Percentiles rank a stretch among this genome's conserved stretches.
These are phyloP conservation scores for Pachyramphus minor DNA, from an alignment of 2,113 vertebrate genomes.

Conservation along the genomic window DNA sequence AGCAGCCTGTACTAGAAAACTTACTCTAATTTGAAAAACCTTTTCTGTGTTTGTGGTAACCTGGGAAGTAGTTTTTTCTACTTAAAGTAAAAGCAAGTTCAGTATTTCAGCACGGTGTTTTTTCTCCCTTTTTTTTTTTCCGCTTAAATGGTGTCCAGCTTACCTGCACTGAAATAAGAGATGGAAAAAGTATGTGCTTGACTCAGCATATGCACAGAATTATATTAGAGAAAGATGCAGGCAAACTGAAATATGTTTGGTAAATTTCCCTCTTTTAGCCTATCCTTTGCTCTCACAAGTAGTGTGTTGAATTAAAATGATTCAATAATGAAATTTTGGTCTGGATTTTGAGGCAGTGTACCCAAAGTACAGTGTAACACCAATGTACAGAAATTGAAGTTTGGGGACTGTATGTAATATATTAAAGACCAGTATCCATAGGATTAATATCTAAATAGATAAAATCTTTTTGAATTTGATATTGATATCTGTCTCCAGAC, in stretches of 20 bases:
- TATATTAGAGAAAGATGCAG: not conserved
- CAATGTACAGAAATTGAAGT: not conserved
- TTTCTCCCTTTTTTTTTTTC: not conserved
- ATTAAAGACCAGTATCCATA: not conserved
- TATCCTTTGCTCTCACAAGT: not conserved
- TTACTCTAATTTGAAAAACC: slow-evolving; percentile 14
- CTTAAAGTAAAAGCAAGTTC: slow-evolving; percentile 64
- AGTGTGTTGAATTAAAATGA: not conserved
- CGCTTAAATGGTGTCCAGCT: not conserved
- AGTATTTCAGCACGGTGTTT: slow-evolving; percentile 36
- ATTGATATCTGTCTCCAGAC: not conserved
- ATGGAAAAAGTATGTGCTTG: not conserved
- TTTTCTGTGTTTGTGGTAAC: slow-evolving; percentile 43
- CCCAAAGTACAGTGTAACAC: accelerated
- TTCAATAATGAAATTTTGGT: not conserved
- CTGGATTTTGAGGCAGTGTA: not conserved
- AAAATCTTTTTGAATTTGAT: not conserved
- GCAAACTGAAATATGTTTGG: not conserved
- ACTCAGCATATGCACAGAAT: not conserved
- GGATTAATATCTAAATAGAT: not conserved
- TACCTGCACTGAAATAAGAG: slow-evolving; percentile 53
- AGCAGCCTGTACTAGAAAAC: slow-evolving; percentile 22
- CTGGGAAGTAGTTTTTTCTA: slow-evolving; percentile 51
- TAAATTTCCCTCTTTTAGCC: not conserved
- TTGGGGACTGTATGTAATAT: not conserved